A percentile compares a stretch with the other conserved stretches of the same genome.
Evolutionary conservation across 2,797 vertebrate species (phyloP).

Genomic region (Eulemur mongoz): DNA sequence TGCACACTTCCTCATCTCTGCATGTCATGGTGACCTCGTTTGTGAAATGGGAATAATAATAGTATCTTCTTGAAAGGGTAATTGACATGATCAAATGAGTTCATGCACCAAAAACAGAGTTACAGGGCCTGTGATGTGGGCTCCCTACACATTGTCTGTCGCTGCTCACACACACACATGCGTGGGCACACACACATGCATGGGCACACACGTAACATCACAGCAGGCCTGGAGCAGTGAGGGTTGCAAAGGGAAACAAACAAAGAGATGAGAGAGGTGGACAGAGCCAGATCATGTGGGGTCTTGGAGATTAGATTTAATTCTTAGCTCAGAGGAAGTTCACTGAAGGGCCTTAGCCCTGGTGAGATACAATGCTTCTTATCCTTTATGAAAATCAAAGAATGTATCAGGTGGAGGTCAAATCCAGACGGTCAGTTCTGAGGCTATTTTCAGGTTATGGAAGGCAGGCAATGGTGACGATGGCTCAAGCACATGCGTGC

Average conservation of each 20-base stretch:
- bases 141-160: too few relatives aligned
- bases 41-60: not conserved
- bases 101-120: not conserved
- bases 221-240: not conserved
- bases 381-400: not conserved
- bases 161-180: rapidly evolving
- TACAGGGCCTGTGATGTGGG: not conserved
- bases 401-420: not conserved
- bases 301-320: not conserved
- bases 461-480: not conserved
- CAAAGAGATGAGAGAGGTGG: not conserved
- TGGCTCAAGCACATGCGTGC: too few relatives aligned
- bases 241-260: not conserved
- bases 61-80: not conserved
- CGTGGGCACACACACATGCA: not conserved
- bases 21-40: not conserved
- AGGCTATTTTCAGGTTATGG: not conserved
- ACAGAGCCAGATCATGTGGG: not conserved
- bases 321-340: not conserved
- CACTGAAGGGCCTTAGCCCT: not conserved
- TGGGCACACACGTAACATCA: not conserved
- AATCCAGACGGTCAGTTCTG: not conserved
- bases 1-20: not conserved
- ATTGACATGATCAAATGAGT: not conserved
- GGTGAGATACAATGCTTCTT: not conserved